Conservation (phyloP, 2,113 vertebrate species). For the Peucedramus taeniatus region DNA sequence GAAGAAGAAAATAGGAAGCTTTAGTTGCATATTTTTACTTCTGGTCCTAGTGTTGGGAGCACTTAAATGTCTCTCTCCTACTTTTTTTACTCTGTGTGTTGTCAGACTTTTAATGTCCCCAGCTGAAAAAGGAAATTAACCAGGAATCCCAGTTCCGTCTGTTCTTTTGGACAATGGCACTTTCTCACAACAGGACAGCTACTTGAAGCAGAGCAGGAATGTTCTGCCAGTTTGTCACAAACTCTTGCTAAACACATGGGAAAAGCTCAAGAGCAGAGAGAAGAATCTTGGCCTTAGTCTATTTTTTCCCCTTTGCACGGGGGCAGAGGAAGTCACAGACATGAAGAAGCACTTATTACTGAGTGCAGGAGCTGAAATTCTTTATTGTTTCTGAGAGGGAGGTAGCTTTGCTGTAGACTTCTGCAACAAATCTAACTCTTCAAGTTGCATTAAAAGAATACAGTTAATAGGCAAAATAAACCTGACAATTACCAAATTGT, state of each 20-base stretch:
- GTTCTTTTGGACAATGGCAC: neutral
- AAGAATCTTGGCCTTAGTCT: neutral
- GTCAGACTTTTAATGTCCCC: neutral
- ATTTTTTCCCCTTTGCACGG: neutral
- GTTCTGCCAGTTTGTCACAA: slow-evolving; percentile 18
- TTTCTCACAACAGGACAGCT: slow-evolving; percentile 35
- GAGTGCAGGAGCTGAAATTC: neutral
- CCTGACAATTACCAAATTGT: neutral
- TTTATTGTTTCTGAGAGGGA: neutral
- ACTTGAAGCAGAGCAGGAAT: neutral
- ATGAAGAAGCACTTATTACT: neutral
- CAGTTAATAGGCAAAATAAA: neutral
- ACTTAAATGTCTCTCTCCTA: neutral
- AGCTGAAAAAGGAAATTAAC: slow-evolving; percentile 5
- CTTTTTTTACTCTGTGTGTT: neutral
- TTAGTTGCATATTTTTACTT: neutral
- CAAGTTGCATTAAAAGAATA: neutral
- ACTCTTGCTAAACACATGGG: neutral
- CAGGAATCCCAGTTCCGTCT: neutral
- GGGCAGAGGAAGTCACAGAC: neutral
- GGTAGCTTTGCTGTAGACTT: neutral
- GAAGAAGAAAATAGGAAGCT: neutral
- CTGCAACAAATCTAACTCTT: neutral
- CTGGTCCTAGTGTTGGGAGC: neutral
- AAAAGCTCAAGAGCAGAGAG: neutral